Conservation (phyloP, 2,113 vertebrate species). For the Archocentrus centrarchus region DNA sequence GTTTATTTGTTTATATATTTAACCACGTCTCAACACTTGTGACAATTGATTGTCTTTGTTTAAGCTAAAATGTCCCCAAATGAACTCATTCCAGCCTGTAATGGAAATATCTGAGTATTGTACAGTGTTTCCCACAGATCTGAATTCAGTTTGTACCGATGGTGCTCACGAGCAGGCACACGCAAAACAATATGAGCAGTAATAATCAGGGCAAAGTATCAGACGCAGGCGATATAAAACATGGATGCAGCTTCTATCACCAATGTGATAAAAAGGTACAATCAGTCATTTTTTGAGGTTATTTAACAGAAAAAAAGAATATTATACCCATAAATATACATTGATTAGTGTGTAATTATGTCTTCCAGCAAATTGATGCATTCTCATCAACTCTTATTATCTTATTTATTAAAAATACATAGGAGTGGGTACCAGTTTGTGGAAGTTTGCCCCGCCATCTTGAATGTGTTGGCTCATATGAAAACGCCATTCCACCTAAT, state of each 20-base stretch:
- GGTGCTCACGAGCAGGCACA: background rate
- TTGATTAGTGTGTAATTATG: too few relatives aligned
- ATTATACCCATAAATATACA: too few relatives aligned
- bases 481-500: too few relatives aligned
- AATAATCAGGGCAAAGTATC: background rate
- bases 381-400: too few relatives aligned
- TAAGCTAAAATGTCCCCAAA: constrained; percentile 3
- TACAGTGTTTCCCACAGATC: constrained; percentile 20
- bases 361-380: too few relatives aligned
- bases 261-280: background rate
- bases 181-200: background rate
- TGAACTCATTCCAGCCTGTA: background rate
- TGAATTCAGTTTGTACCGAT: background rate
- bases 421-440: too few relatives aligned
- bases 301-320: too few relatives aligned
- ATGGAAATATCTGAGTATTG: background rate
- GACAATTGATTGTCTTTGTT: background rate
- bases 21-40: rapidly evolving
- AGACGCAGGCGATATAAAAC: background rate
- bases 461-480: too few relatives aligned
- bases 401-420: too few relatives aligned
- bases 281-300: too few relatives aligned
- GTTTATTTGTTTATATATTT: background rate
- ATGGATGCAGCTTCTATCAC: background rate
- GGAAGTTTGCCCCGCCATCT: too few relatives aligned